A percentile compares a stretch with the other conserved stretches of the same genome.
Evolutionary conservation across 2,888 invertebrate species (phyloP).

Genomic region (Nasonovia ribisnigri): DNA sequence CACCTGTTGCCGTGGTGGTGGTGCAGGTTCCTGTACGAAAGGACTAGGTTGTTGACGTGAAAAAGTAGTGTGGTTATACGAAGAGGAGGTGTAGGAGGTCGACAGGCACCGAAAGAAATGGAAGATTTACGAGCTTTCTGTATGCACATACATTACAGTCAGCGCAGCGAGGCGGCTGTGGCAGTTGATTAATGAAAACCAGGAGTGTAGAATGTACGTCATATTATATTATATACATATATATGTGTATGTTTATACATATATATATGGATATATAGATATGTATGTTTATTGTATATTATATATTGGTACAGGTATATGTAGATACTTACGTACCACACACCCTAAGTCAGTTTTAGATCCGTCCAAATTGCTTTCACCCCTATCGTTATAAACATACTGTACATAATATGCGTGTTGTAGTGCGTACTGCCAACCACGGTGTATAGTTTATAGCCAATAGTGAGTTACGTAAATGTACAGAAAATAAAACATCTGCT

Average conservation of each 20-base stretch:
- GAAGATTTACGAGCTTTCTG: slow-evolving; percentile 49
- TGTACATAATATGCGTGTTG: no score
- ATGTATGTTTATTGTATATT: not conserved
- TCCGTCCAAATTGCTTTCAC: not conserved
- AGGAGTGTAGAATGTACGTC: not conserved
- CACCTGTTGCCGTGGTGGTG: slow-evolving; percentile 31
- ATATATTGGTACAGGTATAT: not conserved
- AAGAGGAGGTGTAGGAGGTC: not conserved
- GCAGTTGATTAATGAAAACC: slow-evolving; percentile 53
- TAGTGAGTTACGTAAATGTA: not conserved
- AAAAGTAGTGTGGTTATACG: not conserved
- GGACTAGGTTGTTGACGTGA: not conserved
- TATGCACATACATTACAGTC: slow-evolving; percentile 28
- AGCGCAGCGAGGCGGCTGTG: not conserved
- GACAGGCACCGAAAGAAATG: not conserved
- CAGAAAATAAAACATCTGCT: not conserved
- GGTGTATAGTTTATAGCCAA: not conserved
- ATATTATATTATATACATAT: not conserved
- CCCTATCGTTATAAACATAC: not conserved
- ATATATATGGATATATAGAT: not conserved
- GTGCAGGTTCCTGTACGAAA: not conserved
- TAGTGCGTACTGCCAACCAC: not conserved
- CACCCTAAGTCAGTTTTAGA: not conserved
- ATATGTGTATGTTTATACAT: not conserved
- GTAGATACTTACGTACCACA: not conserved